Evolutionary conservation across 2,797 vertebrate species (phyloP), one percentile per base, ranked within the genome.

Genomic region (Forpus xanthops): DNA sequence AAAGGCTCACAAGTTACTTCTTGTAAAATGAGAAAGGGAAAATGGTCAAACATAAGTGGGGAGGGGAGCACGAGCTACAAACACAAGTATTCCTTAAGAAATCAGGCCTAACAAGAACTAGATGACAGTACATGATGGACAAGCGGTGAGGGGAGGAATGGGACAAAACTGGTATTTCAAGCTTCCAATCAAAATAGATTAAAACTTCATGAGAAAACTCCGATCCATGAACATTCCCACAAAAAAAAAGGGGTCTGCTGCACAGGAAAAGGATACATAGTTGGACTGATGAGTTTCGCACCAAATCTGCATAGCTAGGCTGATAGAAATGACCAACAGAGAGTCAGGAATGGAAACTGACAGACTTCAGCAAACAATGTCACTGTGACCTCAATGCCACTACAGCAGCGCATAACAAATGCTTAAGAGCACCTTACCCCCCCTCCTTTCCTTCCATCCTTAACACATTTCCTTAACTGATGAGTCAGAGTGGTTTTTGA

Each of bases 381-480:
- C 78, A 31, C 76, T 74, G 45, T 71, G 90, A 70, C 86, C 94
- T 94, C 68, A 33, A 55, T 45, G 77, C 68, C 73, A 68, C 62
- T 73, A 68, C 19, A 90, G 85, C 42, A 70, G 58, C 23, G 55
- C 28, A 15, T 47, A 72, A 93, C 41, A 75, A 93, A 96, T 37
- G 70, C 56, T 33, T 90, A 31, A 81, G 33, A 89, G 55, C 0
- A 0, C 67, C 67, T 88, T 72, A 88, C 23, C 64, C 35, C 52
- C 8, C 41, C 67, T 77, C 72, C 50, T 75, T 87, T 76, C 64
- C 84, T 45, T 85, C 71, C 88, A 72, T 2, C 31, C 35, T 91
- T 71, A 88, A 90, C 56, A 56, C 55, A 56, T 78, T 93, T 89
- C 93, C 89, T 88, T 33, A 79, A 73, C 30, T 95, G 50, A 85